Evolutionary conservation across 2,888 invertebrate genomes (phyloP), one percentile per base, ranked within the genome.

Genomic region (Yponomeuta plumbellus): DNA sequence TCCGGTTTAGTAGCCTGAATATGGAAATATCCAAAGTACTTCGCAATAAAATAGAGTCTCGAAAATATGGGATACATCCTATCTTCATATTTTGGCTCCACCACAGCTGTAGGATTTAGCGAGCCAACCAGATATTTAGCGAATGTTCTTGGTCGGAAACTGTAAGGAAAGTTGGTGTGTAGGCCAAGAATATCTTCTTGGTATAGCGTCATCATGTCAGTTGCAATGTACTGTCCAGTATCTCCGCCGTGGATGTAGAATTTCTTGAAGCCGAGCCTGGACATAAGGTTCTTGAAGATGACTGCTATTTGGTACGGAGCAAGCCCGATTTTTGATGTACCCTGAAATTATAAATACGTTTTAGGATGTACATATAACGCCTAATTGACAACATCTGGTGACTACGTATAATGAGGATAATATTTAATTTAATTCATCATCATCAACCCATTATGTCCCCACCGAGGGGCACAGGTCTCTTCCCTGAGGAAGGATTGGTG

Each of bases 241-340:
- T 65, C 65, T 23, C 65, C 57, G 57, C 23, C 52, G 23, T 65
- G 65, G 26, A 65, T 65, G 65, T 56, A 65, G 57, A 56, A 65
- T 17, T 23, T 26, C 4, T 56, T 26, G 56, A 22, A 26, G 8
- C 65, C 65, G 4, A 65, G 56, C 3, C 57, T 21, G 2, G 17
- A 26, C 65, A 65, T 65, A 11, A 65, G 20, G 56, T 65, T 65
- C 17, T 65, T 65, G 13, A 65, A 22, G 2, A 65, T 65, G n/a
- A 65, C 21, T 56, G 22, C 65, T 13, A 65, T 22, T 57, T 65
- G 65, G 21, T 65, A 65, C 0, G 56, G 20, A 10, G 20, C 23
- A 17, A 65, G 65, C n/a, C 65, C 65, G 2, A 11, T 65, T 23
- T 65, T 57, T 20, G 11, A 22, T 13, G 65, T 65, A 11, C 11